Conservation (phyloP, 2,888 invertebrate species). For the Mythimna albipuncta region DNA sequence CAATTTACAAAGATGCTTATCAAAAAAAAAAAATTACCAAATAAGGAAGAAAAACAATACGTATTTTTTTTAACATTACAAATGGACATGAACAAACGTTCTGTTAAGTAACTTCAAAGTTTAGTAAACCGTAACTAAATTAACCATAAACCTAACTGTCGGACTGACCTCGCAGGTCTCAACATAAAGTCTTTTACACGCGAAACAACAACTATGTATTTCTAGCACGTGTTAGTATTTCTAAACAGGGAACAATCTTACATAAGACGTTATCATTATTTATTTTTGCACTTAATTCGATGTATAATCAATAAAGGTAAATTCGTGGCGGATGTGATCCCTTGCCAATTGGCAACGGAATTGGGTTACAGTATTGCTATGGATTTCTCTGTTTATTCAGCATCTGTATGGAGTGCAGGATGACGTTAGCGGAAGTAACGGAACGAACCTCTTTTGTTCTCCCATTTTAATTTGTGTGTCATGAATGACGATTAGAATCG, state of each 20-base stretch:
- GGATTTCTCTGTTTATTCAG: slow-evolving; percentile 71
- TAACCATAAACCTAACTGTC: slow-evolving; percentile 45
- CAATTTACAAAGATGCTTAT: slow-evolving; percentile 20
- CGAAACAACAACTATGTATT: slow-evolving; percentile 35
- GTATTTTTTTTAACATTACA: slow-evolving; percentile 29
- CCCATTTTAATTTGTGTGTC: slow-evolving; percentile 75
- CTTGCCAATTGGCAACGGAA: slow-evolving; percentile 68
- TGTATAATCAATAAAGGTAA: slow-evolving; percentile 54
- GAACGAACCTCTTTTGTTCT: slow-evolving; percentile 76
- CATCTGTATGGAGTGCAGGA: slow-evolving; percentile 67
- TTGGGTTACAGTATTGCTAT: slow-evolving; percentile 71
- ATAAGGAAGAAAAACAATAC: slow-evolving; percentile 42
- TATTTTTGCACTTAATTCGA: slow-evolving; percentile 48
- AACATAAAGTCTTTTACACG: slow-evolving; percentile 36
- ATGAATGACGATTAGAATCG: slow-evolving; percentile 72
- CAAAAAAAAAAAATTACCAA: slow-evolving; percentile 24
- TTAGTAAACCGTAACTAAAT: slow-evolving; percentile 51
- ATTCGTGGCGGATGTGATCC: slow-evolving; percentile 54
- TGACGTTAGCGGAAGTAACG: slow-evolving; percentile 81
- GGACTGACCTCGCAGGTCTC: slow-evolving; percentile 48
- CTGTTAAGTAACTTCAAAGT: slow-evolving; percentile 34
- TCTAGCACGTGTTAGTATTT: slow-evolving; percentile 39
- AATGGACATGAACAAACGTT: slow-evolving; percentile 52
- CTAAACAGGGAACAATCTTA: slow-evolving; percentile 30
- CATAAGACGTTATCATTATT: slow-evolving; percentile 37